Conservation (phyloP, 2,888 invertebrate species). For the Prosopocoilus inquinatus region DNA sequence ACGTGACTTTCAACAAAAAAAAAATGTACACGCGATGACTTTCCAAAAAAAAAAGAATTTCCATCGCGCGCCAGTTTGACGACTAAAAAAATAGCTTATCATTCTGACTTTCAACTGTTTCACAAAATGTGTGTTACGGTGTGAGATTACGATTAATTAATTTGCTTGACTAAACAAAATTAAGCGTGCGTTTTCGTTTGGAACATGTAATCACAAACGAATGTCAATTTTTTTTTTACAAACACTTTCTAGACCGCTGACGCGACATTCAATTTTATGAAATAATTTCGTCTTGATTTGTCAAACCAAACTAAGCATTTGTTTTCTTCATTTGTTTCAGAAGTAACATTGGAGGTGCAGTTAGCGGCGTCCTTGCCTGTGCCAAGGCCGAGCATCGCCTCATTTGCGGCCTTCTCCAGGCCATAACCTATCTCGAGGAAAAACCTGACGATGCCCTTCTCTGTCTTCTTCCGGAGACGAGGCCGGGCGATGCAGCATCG, state of each 20-base stretch:
- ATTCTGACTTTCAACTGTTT: not conserved
- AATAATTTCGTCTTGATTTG: too few species aligned
- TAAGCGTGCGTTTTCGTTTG: too few species aligned
- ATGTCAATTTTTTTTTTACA: too few species aligned
- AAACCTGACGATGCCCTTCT: constrained; percentile 63
- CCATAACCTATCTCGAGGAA: constrained; percentile 60
- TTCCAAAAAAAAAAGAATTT: constrained; percentile 3
- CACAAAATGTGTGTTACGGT: not conserved
- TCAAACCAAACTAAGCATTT: too few species aligned
- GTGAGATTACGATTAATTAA: too few species aligned
- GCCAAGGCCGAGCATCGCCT: constrained; percentile 59
- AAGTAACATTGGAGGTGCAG: constrained; percentile 55
- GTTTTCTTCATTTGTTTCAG: constrained; percentile 33
- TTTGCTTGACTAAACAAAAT: too few species aligned
- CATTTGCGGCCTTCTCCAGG: constrained; percentile 64
- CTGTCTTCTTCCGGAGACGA: constrained; percentile 67
- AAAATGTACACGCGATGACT: not conserved
- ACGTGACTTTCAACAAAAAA: constrained; percentile 6
- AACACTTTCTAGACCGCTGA: too few species aligned
- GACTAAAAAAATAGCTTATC: constrained; percentile 1
- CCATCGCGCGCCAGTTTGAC: not conserved
- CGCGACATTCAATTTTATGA: too few species aligned
- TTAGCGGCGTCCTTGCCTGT: constrained; percentile 56
- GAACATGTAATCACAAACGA: too few species aligned
- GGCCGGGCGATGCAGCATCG: constrained; percentile 69